Evolutionary conservation across 2,113 vertebrate species (phyloP), one percentile per base, ranked within the genome.

Genomic region (Trachemys scripta): DNA sequence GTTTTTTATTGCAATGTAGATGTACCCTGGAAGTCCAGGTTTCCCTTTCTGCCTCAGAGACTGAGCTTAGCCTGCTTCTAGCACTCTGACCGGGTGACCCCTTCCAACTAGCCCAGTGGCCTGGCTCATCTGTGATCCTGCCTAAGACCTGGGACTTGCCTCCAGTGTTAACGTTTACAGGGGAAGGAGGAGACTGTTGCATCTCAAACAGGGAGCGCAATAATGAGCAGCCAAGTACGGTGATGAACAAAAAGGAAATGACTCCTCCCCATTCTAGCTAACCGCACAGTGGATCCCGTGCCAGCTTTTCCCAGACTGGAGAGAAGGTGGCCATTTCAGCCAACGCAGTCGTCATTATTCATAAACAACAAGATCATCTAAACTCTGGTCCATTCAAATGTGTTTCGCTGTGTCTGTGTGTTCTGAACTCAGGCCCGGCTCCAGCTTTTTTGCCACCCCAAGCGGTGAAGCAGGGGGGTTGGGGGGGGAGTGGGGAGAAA

Each of bases 391-490:
- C 62, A 19, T 35, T 10, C 65, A n/a, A 69, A 38, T 10, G 8
- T 20, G n/a, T 8, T 72, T 72, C 19, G 5, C 65, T 22, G 35
- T 8, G 8, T 72, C 17, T 38, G 19, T 20, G 19, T 1, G n/a
- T 10, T 22, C 65, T 22, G 35, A 20, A 10, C 35, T n/a, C 50
- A 50, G 50, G 4, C 1, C 13, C 13, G 50, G 50, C 12, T 14
- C 50, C 50, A 50, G 50, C 50, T 50, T 50, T 50, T 14, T 50
- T 50, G 50, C 50, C 4, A 14, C 13, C 50, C 12, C 50, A 50
- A 50, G 13, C 0, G 1, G 50, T 13, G 14, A 50, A 14, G 4
- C 4, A 45, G 42, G 42, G 42, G 42, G 42, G 42, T 42, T 4
- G 42, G 42, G 42, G 4, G 42, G 42, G 42, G 42, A 42, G 42